Evolutionary conservation across 2,797 vertebrate genomes (phyloP), one percentile per base, ranked within the genome.

Genomic region (Gymnoscopelus braueri): DNA sequence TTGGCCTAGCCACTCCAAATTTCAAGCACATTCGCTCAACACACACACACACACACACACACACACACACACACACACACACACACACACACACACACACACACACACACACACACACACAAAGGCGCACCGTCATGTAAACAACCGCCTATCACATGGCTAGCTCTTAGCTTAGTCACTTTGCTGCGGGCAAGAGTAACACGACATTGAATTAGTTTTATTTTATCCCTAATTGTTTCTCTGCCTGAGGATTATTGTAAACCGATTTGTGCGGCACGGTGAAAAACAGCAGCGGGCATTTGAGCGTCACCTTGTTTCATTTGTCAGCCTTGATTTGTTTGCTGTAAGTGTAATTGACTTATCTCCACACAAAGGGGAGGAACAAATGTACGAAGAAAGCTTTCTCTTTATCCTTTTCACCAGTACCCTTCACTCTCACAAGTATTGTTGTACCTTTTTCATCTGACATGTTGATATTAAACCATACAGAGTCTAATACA

Each of bases 241-340:
- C 63, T 71, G 82, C 86, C 84, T 0, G 39, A 72, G 80, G 87
- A 88, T 90, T 86, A 87, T 85, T 87, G 84, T 75, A 73, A 66
- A 83, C 83, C 72, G 72, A 88, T 91, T 90, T 89, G 79, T 79
- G 84, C n/a, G 0, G 53, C 71, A 69, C 65, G 2, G 71, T 50
- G 68, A 69, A 71, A 81, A 84, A 83, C 80, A 77, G 39, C 68
- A 51, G 67, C 49, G 82, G 82, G 79, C 71, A 64, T 47, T 23
- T 52, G 60, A 77, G 78, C 76, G 67, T 80, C 80, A 81, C 78
- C 84, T 84, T 84, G 84, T 90, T 87, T 83, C 71, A 88, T 91
- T 91, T 90, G 85, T 88, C 85, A 72, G 80, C 85, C 82, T 86
- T 88, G 82, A 90, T 88, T 90, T 91, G 81, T 89, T 89, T 83